Conservation (phyloP, 2,113 vertebrate species). For the Ailuropoda melanoleuca region DNA sequence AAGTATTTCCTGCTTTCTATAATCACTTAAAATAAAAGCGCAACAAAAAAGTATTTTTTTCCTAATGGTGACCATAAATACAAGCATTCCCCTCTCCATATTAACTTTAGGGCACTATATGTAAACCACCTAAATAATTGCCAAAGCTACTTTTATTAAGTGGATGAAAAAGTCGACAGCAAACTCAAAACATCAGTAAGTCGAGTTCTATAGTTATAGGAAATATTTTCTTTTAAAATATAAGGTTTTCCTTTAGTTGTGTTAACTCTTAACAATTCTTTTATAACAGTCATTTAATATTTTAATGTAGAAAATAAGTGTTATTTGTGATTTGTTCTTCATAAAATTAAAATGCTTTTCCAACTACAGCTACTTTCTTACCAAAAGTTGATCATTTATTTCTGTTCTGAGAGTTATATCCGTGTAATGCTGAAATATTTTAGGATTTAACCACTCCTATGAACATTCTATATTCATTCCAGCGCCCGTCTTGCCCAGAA, state of each 20-base stretch:
- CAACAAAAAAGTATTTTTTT: not conserved
- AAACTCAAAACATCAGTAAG: not conserved
- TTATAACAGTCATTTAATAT: constrained; percentile 1
- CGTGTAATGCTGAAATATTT: not conserved
- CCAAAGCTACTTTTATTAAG: constrained; percentile 17
- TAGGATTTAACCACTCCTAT: not conserved
- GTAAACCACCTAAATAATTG: not conserved
- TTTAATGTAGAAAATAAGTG: constrained; percentile 3
- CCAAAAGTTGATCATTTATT: not conserved
- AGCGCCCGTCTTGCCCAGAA: not conserved
- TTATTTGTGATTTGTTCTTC: not conserved
- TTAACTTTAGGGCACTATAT: not conserved
- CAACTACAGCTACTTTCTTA: not conserved
- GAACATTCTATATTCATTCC: not conserved
- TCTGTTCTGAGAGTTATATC: not conserved
- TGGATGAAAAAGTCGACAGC: not conserved
- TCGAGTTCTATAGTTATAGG: not conserved
- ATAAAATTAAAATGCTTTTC: constrained; percentile 47
- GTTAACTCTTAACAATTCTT: not conserved
- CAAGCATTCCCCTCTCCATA: not conserved
- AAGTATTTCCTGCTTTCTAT: not conserved
- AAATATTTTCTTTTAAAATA: not conserved
- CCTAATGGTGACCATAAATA: not conserved
- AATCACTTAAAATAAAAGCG: not conserved
- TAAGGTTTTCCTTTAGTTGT: not conserved